Conservation (phyloP, 2,113 vertebrate species). For the Ranitomeya imitator region DNA sequence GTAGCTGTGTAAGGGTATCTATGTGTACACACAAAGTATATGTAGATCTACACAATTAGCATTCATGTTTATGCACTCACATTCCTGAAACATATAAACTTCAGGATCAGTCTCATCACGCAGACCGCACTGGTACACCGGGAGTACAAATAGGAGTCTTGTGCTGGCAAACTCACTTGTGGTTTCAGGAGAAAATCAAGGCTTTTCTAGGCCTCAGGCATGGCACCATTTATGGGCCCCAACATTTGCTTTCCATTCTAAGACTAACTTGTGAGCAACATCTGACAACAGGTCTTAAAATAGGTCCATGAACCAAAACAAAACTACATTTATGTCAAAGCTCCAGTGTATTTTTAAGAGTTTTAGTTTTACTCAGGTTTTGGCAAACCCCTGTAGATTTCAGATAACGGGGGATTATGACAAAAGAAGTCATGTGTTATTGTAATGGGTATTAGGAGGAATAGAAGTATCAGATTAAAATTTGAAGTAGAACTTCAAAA, state of each 20-base stretch:
- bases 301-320: not conserved
- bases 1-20: slow-evolving; percentile 38
- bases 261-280: not conserved
- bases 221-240: slow-evolving; percentile 2
- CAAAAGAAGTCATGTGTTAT: no score
- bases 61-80: slow-evolving; percentile 31
- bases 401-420: no score
- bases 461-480: no score
- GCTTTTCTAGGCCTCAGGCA: not conserved
- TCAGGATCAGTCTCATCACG: slow-evolving; percentile 23
- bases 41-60: not conserved
- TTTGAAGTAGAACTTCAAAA: no score
- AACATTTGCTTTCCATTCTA: not conserved
- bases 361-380: no score
- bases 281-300: not conserved
- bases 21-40: slow-evolving; percentile 37
- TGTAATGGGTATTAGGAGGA: no score
- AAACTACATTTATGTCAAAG: no score
- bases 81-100: slow-evolving; percentile 49
- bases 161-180: not conserved
- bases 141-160: not conserved
- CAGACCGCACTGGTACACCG: not conserved
- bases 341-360: no score
- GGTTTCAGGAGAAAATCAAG: slow-evolving; percentile 2
- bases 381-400: no score